phyloP scores from a whole-genome alignment of 1,140 invertebrate genomes.

The Sesamia nonagrioides region DNA sequence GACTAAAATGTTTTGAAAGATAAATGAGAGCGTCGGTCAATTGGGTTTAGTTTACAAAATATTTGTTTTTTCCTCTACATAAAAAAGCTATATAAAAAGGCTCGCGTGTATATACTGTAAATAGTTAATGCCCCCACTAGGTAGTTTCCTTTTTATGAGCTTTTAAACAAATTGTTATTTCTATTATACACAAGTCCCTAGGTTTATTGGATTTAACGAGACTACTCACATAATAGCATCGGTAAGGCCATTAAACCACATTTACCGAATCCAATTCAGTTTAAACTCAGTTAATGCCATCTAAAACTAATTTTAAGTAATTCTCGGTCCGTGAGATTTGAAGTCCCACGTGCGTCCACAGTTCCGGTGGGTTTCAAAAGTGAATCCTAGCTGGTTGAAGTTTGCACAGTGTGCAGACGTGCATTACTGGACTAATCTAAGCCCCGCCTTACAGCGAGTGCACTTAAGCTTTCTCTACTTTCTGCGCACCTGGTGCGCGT shows the following conservation, averaged over 20 bases:
- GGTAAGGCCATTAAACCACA: constrained; percentile 10
- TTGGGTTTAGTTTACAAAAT: background rate
- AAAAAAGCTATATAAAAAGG: background rate
- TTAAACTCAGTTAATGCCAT: constrained; percentile 26
- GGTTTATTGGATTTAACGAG: background rate
- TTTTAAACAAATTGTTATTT: constrained; percentile 17
- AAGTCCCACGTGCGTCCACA: constrained; percentile 8
- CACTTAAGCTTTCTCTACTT: constrained; percentile 52
- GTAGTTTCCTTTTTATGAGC: background rate
- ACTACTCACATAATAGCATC: background rate
- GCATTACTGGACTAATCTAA: constrained; percentile 53
- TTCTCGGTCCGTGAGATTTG: constrained; percentile 29
- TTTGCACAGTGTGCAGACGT: constrained; percentile 37
- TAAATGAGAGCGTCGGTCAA: background rate
- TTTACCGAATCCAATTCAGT: constrained; percentile 14
- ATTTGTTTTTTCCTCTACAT: background rate
- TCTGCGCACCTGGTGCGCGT: constrained; percentile 45
- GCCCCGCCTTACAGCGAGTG: constrained; percentile 48
- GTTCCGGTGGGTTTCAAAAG: constrained; percentile 31
- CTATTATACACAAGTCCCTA: background rate
- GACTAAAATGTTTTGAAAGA: constrained; percentile 4
- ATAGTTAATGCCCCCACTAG: background rate
- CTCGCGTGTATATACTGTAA: background rate
- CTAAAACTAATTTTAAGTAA: constrained; percentile 39
- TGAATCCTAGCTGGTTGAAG: constrained; percentile 24